A percentile compares a stretch with the other conserved stretches of the same genome.
Evolutionary conservation across 2,888 invertebrate species (phyloP).

Genomic region (Eupithecia abbreviata): DNA sequence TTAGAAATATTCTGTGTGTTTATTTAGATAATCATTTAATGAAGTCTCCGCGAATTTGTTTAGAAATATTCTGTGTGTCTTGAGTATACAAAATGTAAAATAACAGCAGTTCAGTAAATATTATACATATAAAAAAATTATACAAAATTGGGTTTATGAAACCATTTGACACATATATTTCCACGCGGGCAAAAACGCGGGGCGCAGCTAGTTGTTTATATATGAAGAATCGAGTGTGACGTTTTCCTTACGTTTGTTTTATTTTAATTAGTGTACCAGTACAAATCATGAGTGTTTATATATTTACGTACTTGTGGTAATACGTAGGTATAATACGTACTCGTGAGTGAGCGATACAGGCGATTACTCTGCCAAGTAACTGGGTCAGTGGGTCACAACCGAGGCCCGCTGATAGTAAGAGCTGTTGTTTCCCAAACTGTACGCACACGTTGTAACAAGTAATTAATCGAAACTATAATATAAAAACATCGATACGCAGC

Average conservation of each 20-base stretch:
- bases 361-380: constrained; percentile 80
- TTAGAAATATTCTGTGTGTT: too few species aligned
- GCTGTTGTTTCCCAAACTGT: constrained; percentile 70
- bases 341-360: constrained; percentile 64
- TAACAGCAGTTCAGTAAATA: too few species aligned
- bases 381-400: constrained; percentile 87
- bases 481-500: neutral
- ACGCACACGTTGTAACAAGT: constrained; percentile 40
- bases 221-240: neutral
- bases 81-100: too few species aligned
- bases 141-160: too few species aligned
- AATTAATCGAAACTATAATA: neutral
- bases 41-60: too few species aligned
- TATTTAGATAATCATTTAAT: too few species aligned
- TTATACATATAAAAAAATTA: too few species aligned
- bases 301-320: constrained; percentile 42
- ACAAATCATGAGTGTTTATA: constrained; percentile 32
- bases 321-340: constrained; percentile 40
- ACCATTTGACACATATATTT: too few species aligned
- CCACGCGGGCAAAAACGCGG: too few species aligned
- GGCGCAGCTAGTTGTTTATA: neutral
- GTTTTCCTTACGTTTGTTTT: neutral
- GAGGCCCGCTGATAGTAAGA: constrained; percentile 77
- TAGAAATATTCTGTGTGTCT: too few species aligned
- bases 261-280: neutral